Conservation (phyloP, 2,797 vertebrate genomes). For the Acrossocheilus fasciatus region DNA sequence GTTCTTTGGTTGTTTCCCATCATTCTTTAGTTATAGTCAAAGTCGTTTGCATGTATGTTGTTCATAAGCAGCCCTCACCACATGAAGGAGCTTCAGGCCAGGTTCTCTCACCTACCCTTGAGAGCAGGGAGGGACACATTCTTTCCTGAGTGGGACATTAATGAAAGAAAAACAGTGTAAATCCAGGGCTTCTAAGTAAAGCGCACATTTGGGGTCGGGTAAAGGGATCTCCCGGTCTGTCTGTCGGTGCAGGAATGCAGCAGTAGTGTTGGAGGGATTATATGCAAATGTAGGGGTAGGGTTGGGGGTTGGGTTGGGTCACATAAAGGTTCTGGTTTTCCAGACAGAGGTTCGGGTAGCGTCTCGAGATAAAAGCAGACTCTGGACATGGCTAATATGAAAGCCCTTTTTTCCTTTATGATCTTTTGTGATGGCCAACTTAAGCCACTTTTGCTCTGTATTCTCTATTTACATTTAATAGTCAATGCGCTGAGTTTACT, state of each 20-base stretch:
- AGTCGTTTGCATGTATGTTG: constrained; percentile 23
- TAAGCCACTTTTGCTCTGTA: not conserved
- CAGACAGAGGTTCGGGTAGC: constrained; percentile 45
- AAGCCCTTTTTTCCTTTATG: constrained; percentile 1
- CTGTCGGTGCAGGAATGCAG: constrained; percentile 67
- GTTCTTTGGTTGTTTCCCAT: constrained; percentile 65
- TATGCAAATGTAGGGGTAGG: constrained; percentile 61
- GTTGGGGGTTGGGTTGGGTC: constrained; percentile 12
- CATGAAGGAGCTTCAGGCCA: constrained; percentile 66
- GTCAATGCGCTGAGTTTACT: not conserved
- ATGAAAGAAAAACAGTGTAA: constrained; percentile 85
- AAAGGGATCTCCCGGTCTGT: constrained; percentile 61
- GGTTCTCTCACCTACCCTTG: constrained; percentile 74
- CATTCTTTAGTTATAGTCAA: constrained; percentile 40
- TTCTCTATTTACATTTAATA: constrained; percentile 9
- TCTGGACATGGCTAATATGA: not conserved
- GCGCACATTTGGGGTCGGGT: constrained; percentile 49
- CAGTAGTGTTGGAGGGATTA: constrained; percentile 66
- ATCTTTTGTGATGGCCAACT: constrained; percentile 12
- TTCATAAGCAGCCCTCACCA: constrained; percentile 42
- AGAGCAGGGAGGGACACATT: constrained; percentile 79
- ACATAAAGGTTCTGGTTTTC: constrained; percentile 55
- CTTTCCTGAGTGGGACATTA: constrained; percentile 78
- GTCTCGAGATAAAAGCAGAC: constrained; percentile 17
- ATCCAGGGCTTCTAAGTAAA: constrained; percentile 75